A percentile compares a stretch with the other conserved stretches of the same genome.
Conservation (phyloP, 2,797 vertebrate genomes). For the Tangara arthus region DNA sequence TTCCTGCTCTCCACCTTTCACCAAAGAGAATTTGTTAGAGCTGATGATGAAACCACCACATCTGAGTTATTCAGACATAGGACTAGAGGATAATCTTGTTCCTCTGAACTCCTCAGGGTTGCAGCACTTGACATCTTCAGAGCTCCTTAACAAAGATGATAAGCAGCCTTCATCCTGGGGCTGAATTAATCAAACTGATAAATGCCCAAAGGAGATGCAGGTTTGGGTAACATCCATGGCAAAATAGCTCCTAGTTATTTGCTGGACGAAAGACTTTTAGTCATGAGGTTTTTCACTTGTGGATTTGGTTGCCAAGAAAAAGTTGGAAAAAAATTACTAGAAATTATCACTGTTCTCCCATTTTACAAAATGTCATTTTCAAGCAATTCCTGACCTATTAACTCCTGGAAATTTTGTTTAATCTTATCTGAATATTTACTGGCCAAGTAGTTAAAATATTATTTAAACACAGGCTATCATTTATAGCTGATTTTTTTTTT, state of each 20-base stretch:
- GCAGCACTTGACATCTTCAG: neutral
- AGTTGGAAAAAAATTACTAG: neutral
- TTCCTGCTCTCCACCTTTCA: fast-evolving
- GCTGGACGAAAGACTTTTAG: neutral
- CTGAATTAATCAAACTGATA: neutral
- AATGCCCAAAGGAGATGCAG: fast-evolving
- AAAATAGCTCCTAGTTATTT: neutral
- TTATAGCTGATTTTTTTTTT: neutral
- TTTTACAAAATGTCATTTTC: neutral
- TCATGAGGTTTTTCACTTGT: neutral
- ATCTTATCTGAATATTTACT: neutral
- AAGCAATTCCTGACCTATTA: neutral
- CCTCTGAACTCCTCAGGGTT: neutral
- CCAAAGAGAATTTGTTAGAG: neutral
- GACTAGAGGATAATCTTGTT: neutral
- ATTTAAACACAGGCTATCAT: neutral
- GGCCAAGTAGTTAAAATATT: neutral
- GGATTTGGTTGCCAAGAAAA: neutral
- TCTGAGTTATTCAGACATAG: neutral
- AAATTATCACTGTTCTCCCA: neutral
- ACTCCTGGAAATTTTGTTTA: neutral
- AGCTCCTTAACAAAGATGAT: neutral
- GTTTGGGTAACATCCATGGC: fast-evolving
- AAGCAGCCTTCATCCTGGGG: neutral
- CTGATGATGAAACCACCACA: neutral